A percentile compares a stretch with the other conserved stretches of the same genome.
Conservation (phyloP, 2,888 invertebrate genomes). For the Beris chalybata region DNA sequence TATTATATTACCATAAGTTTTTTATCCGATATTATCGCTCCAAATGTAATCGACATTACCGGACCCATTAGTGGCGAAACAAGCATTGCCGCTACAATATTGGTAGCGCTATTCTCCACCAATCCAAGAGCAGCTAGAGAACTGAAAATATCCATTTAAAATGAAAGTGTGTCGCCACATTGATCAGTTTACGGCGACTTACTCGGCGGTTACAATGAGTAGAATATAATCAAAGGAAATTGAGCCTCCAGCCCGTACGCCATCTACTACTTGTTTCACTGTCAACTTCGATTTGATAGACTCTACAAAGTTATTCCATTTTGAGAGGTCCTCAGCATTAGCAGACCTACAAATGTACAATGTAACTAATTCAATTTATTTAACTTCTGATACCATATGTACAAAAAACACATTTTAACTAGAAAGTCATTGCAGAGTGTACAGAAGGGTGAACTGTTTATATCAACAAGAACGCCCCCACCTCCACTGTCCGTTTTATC, state of each 20-base stretch:
- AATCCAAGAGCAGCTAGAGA: constrained; percentile 81
- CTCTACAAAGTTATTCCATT: constrained; percentile 73
- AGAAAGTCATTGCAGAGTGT: too few species aligned
- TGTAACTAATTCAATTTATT: too few species aligned
- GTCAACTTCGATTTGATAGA: constrained; percentile 78
- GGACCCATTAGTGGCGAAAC: constrained; percentile 81
- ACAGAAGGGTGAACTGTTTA: too few species aligned
- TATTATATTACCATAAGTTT: constrained; percentile 58
- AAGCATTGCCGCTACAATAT: constrained; percentile 76
- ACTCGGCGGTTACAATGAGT: constrained; percentile 81
- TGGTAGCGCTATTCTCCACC: constrained; percentile 80
- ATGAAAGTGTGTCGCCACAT: background rate
- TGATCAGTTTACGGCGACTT: constrained; percentile 50
- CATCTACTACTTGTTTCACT: constrained; percentile 82
- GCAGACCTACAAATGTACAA: too few species aligned
- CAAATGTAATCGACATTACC: constrained; percentile 85
- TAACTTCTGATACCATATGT: too few species aligned
- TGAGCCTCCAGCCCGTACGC: constrained; percentile 71
- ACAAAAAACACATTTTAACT: too few species aligned
- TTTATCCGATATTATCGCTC: constrained; percentile 74
- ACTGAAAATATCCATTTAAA: constrained; percentile 55
- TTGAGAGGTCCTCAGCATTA: constrained; percentile 61
- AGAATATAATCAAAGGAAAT: constrained; percentile 82
- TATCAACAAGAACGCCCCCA: too few species aligned
- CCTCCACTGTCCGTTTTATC: too few species aligned